Percentiles rank a stretch among this genome's conserved stretches.
Evolutionary conservation across 2,113 vertebrate genomes (phyloP).

Genomic region (Gadus macrocephalus): DNA sequence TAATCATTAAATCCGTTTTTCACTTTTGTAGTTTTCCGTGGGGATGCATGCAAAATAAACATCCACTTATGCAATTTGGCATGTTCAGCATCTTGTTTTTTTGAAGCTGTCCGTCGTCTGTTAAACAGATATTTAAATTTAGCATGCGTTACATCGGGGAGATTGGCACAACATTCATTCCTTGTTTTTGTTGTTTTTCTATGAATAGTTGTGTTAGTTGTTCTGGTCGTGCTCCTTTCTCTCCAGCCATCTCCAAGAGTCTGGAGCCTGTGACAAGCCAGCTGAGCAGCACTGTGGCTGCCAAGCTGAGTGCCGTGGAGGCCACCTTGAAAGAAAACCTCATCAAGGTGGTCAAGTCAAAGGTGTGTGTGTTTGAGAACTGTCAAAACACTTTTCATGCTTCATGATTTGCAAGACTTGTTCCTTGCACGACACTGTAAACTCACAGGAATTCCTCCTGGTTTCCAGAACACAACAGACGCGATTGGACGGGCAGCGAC

Average conservation of each 20-base stretch:
- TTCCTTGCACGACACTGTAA: not conserved
- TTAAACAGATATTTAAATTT: no score
- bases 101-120: no score
- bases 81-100: no score
- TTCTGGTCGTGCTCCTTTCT: not conserved
- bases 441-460: not conserved
- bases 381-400: not conserved
- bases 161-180: no score
- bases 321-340: conserved; percentile 88
- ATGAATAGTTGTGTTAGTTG: not conserved
- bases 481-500: conserved; percentile 86
- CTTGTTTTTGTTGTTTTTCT: no score
- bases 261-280: conserved; percentile 87
- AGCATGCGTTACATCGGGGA: no score
- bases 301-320: conserved; percentile 88
- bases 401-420: not conserved
- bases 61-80: no score
- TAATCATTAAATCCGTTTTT: no score
- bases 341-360: conserved; percentile 90
- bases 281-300: conserved; percentile 79
- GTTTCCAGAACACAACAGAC: conserved; percentile 83
- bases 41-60: no score
- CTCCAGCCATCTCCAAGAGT: conserved; percentile 75
- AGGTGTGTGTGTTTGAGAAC: conserved; percentile 68
- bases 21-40: no score